These are phyloP conservation scores for Atrichornis clamosus DNA, from an alignment of 2,113 vertebrate genomes.

Conservation along the genomic window DNA sequence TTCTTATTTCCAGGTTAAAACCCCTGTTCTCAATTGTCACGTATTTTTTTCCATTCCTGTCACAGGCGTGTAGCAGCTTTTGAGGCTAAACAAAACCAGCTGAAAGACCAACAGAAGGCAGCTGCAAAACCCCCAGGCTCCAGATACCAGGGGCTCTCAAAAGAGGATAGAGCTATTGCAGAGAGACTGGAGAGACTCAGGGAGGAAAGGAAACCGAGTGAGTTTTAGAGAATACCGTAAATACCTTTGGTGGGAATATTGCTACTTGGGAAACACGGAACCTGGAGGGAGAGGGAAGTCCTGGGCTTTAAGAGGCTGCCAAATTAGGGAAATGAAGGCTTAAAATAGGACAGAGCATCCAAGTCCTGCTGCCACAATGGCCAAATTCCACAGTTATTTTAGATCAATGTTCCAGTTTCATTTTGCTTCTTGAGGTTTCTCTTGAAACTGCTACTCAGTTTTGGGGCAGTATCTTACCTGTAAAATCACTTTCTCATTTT, in stretches of 20 bases:
- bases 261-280: neutral
- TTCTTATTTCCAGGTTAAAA: neutral
- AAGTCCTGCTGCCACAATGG: neutral
- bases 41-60: slow-evolving; percentile 1
- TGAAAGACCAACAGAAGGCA: slow-evolving; percentile 45
- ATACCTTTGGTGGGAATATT: neutral
- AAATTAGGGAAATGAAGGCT: neutral
- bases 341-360: neutral
- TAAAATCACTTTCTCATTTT: neutral
- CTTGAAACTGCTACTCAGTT: neutral
- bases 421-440: neutral
- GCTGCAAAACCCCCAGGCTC: slow-evolving; percentile 9
- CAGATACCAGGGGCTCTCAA: slow-evolving; percentile 73
- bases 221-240: slow-evolving; percentile 12
- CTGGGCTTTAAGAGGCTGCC: neutral
- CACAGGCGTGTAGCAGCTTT: slow-evolving; percentile 87
- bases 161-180: slow-evolving; percentile 86
- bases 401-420: neutral
- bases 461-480: neutral
- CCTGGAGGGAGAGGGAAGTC: neutral
- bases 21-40: neutral
- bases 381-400: neutral
- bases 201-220: slow-evolving; percentile 86
- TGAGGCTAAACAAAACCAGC: slow-evolving; percentile 82
- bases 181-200: slow-evolving; percentile 89